Base-by-base conservation (phyloP, 2,113 vertebrate species). In the Pseudopodoces humilis region DNA sequence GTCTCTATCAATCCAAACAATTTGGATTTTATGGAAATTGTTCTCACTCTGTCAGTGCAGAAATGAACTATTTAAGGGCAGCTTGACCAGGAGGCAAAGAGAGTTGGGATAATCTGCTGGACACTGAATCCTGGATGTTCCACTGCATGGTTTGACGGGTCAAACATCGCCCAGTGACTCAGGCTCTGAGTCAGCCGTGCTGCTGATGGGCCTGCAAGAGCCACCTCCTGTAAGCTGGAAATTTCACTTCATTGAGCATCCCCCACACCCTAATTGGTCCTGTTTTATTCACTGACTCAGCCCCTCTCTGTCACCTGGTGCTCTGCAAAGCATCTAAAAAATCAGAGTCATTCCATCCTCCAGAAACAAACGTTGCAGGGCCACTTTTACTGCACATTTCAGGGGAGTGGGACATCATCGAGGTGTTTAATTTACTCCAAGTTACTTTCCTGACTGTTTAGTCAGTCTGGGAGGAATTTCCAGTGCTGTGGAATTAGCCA, bases 51-150 rank as follows among this genome's bases (percentile, higher is more conserved):
- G 2, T 2, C 43, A 21, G 4, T 2, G 6, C 30, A 41, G 27
- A 14, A 18, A 31, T 1, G 1, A 4, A 14, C 3, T 19, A 7
- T 5, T 53, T 10, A 3, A 37, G 35, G 35, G 23, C 37, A 75
- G 30, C 35, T 37, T 12, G 39, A 4, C 15, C 72, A 23, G 35
- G 41, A 44, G 23, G 20, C 5, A 3, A 10, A 60, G 24, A 31
- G 18, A 15, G 25, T 13, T 22, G 21, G 2, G 20, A 24, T 31
- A 13, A 33, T 10, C 7, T 13, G 14, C 55, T 25, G 49, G 52
- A 2, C 13, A 5, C 8, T 19, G 62, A n/a, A 7, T 4, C 63
- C 67, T 65, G 50, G 24, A 2, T 47, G 23, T 37, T 20, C 30
- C 41, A 0, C 3, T 25, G 49, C 41, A 18, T 11, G 15, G 5